Evolutionary conservation across 53 echinoderm and acorn worm genomes (phyloP).

Genomic region (Actinopyga echinites): DNA sequence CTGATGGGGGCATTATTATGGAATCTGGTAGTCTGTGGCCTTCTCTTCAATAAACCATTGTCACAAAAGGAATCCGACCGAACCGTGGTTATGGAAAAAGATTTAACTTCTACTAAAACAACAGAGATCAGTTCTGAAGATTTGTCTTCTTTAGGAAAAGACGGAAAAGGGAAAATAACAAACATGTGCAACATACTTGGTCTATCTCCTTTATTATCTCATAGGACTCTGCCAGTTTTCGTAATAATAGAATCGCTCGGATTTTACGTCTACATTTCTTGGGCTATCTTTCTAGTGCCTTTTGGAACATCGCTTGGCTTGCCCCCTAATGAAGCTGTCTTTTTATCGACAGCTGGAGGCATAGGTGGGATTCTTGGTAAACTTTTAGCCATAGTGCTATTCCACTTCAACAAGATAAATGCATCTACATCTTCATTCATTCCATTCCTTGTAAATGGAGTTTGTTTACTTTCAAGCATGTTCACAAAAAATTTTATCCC

Average conservation of each 20-base stretch:
- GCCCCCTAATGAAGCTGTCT: neutral
- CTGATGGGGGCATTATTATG: neutral
- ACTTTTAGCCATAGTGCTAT: neutral
- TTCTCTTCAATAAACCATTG: neutral
- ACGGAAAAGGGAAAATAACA: too few relatives aligned
- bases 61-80: neutral
- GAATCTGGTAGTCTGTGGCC: neutral
- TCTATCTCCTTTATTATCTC: neutral
- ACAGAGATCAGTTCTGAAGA: too few relatives aligned
- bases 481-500: neutral
- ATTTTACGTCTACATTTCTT: neutral
- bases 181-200: neutral
- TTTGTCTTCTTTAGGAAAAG: too few relatives aligned
- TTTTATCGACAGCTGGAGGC: conserved; percentile 4
- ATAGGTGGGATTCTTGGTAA: conserved; percentile 1
- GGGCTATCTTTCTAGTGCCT: conserved; percentile 1
- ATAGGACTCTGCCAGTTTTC: neutral
- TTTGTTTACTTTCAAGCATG: neutral
- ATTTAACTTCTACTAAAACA: neutral
- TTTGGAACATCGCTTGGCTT: neutral
- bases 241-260: neutral
- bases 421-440: neutral
- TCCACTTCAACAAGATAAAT: neutral
- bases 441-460: neutral
- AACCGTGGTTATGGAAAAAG: neutral